A percentile compares a stretch with the other conserved stretches of the same genome.
Evolutionary conservation across 2,113 vertebrate species (phyloP).

Genomic region (Solea solea): DNA sequence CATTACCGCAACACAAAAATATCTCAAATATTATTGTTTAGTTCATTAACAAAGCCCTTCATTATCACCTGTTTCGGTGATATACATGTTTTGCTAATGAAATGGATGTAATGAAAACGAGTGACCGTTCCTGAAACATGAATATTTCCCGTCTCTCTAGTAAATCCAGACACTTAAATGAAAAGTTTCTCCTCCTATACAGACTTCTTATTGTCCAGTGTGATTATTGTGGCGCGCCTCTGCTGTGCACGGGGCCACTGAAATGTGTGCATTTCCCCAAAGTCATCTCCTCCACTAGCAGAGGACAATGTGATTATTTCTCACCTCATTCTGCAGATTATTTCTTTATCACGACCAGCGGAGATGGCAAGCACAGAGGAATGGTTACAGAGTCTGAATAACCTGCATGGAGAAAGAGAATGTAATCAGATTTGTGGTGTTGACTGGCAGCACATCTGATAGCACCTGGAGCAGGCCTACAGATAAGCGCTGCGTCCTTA

Average conservation of each 20-base stretch:
- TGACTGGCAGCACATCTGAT: slow-evolving; percentile 81
- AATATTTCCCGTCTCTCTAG: background rate
- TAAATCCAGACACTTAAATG: background rate
- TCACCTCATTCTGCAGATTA: slow-evolving; percentile 71
- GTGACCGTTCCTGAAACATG: background rate
- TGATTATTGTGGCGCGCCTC: slow-evolving; percentile 12
- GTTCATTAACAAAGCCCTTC: too few relatives aligned
- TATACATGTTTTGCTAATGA: too few relatives aligned
- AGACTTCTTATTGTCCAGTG: slow-evolving; percentile 1
- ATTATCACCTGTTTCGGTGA: too few relatives aligned
- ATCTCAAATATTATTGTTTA: too few relatives aligned
- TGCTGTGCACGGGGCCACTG: slow-evolving; percentile 16
- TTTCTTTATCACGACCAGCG: slow-evolving; percentile 70
- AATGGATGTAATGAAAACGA: too few relatives aligned
- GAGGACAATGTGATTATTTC: slow-evolving; percentile 76
- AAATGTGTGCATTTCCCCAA: slow-evolving; percentile 56
- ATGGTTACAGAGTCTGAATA: slow-evolving; percentile 66
- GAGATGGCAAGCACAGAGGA: slow-evolving; percentile 59
- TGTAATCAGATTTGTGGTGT: slow-evolving; percentile 73
- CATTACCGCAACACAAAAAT: too few relatives aligned
- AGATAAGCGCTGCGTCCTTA: slow-evolving; percentile 78
- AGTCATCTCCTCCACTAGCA: slow-evolving; percentile 63
- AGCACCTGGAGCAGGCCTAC: slow-evolving; percentile 68
- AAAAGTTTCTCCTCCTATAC: background rate
- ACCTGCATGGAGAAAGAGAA: slow-evolving; percentile 68